Conservation (phyloP, 1,140 invertebrate species). For the Ladona fulva region DNA sequence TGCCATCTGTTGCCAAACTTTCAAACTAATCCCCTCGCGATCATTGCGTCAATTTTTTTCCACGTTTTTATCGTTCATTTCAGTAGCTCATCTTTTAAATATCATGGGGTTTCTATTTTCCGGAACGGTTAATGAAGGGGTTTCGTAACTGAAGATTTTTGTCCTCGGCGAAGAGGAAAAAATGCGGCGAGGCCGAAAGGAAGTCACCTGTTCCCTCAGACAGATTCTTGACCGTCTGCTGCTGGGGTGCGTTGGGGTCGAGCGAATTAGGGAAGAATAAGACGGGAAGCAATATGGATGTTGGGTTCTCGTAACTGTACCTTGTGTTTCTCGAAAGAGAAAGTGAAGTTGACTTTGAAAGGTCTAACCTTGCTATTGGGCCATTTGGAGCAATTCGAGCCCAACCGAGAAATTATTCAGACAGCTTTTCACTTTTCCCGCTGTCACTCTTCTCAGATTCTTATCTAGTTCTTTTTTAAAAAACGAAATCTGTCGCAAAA, state of each 20-base stretch:
- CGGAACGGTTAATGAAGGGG: neutral
- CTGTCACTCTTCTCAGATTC: too few species aligned
- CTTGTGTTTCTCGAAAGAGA: neutral
- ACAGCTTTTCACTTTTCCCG: too few species aligned
- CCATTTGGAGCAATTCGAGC: neutral
- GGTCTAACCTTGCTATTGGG: neutral
- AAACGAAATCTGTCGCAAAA: too few species aligned
- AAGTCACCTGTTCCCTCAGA: too few species aligned
- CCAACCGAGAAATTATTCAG: too few species aligned
- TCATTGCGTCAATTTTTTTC: neutral
- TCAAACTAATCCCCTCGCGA: neutral
- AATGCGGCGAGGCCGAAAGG: neutral
- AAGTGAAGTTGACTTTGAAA: conserved; percentile 7
- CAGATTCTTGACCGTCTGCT: too few species aligned
- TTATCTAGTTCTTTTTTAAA: too few species aligned
- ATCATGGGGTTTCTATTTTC: neutral
- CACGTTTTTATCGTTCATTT: neutral
- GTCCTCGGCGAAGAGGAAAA: neutral
- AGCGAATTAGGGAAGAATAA: neutral
- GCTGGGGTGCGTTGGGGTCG: too few species aligned
- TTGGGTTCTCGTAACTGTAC: neutral
- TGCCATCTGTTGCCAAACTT: neutral
- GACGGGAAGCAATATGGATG: neutral
- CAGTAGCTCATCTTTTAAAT: neutral
- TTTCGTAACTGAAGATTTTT: neutral